These are phyloP conservation scores for Bambusicola thoracicus DNA, from an alignment of 2,113 vertebrate species.

Conservation along the genomic window DNA sequence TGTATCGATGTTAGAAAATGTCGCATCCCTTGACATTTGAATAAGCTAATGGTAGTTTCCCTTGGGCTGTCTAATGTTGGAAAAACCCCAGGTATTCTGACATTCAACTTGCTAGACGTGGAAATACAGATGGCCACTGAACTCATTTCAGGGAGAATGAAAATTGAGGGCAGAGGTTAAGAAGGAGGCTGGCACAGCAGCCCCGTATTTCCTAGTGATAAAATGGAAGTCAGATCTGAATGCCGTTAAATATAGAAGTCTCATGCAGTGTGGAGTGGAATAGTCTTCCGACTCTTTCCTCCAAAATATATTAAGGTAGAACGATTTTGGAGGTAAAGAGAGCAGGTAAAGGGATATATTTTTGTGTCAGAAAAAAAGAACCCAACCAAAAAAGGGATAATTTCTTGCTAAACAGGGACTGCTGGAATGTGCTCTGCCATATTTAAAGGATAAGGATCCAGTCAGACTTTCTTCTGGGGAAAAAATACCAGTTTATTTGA, in stretches of 20 bases:
- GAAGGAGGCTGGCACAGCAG: background rate
- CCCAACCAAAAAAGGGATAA: background rate
- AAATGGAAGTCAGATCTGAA: conserved; percentile 29
- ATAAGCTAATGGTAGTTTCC: conserved; percentile 33
- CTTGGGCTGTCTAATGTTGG: conserved; percentile 28
- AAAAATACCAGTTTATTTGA: conserved; percentile 22
- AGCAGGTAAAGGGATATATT: background rate
- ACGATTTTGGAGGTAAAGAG: background rate
- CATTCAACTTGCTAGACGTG: conserved; percentile 55
- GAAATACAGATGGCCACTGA: conserved; percentile 60
- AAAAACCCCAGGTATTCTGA: conserved; percentile 57
- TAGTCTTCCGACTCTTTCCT: background rate
- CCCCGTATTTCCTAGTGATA: background rate
- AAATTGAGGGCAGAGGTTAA: background rate
- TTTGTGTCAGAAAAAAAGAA: background rate
- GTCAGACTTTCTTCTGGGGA: conserved; percentile 6
- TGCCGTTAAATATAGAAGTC: conserved; percentile 32
- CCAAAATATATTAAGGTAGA: background rate
- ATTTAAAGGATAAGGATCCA: conserved; percentile 46
- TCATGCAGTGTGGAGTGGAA: background rate
- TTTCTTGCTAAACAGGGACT: conserved; percentile 18
- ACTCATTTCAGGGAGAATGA: conserved; percentile 29
- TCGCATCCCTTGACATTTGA: conserved; percentile 33
- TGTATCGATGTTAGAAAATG: conserved; percentile 56
- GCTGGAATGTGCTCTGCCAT: background rate